Evolutionary conservation across 92 coral and sea anemone genomes (phyloP).

Genomic region (Actinernus sp.): DNA sequence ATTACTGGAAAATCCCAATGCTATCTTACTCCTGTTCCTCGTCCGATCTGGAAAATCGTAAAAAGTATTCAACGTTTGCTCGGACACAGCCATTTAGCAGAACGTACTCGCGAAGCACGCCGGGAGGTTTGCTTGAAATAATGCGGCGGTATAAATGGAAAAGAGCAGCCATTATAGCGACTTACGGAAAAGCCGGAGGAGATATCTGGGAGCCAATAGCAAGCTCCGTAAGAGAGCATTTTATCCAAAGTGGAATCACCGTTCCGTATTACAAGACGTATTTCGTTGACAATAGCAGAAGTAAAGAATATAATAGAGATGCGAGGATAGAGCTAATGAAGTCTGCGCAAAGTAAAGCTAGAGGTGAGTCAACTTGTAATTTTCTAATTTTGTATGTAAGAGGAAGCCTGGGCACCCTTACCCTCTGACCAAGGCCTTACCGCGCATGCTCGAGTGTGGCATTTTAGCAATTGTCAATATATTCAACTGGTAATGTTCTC

Average conservation of each 20-base stretch:
- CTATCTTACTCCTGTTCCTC: slow-evolving; percentile 84
- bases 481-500: no score
- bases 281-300: no score
- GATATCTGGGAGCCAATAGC: slow-evolving; percentile 77
- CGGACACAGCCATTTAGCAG: slow-evolving; percentile 86
- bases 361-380: no score
- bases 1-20: slow-evolving; percentile 76
- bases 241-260: slow-evolving; percentile 21
- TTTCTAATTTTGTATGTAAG: no score
- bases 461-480: no score
- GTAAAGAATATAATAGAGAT: no score
- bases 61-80: slow-evolving; percentile 68
- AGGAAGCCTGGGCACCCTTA: no score
- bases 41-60: slow-evolving; percentile 54
- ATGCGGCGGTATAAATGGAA: slow-evolving; percentile 70
- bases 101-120: slow-evolving; percentile 66
- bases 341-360: slow-evolving; percentile 48
- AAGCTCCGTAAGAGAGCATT: slow-evolving; percentile 14
- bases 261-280: slow-evolving; percentile 47
- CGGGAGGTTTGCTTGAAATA: slow-evolving; percentile 41
- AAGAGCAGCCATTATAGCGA: slow-evolving; percentile 77
- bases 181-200: slow-evolving; percentile 18
- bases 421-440: no score
- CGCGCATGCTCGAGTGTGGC: no score
- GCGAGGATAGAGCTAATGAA: slow-evolving; percentile 27